These are phyloP conservation scores for Monoplex corrugatus DNA, from an alignment of 2,888 invertebrate genomes.

Conservation along the genomic window DNA sequence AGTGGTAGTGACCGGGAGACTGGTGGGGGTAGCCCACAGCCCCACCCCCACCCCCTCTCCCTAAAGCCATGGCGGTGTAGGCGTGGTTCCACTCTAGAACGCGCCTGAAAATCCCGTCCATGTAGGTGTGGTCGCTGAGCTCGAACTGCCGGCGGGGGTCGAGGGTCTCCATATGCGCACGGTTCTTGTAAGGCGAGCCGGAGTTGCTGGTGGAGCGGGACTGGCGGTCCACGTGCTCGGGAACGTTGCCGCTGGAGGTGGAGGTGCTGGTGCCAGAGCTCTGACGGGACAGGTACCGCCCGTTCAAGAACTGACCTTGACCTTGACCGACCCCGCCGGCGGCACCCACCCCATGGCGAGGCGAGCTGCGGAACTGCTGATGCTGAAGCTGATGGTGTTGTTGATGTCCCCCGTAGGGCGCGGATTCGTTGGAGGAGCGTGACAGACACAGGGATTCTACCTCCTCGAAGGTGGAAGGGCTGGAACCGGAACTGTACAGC, in stretches of 20 bases:
- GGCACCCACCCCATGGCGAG: not conserved
- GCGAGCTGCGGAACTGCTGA: not conserved
- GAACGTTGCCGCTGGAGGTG: constrained; percentile 52
- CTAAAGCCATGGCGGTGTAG: not conserved
- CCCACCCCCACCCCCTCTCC: not conserved
- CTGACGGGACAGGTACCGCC: constrained; percentile 52
- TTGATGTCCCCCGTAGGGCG: not conserved
- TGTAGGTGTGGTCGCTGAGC: constrained; percentile 47
- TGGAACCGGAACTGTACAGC: constrained; percentile 49
- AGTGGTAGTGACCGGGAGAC: not conserved
- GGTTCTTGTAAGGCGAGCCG: constrained; percentile 37
- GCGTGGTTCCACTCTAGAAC: constrained; percentile 57
- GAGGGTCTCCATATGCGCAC: constrained; percentile 50
- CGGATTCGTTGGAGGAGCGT: constrained; percentile 57
- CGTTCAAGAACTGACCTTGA: not conserved
- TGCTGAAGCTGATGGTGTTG: no score
- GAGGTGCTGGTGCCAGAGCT: constrained; percentile 58
- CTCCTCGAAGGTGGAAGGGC: constrained; percentile 61
- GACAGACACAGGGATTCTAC: constrained; percentile 62
- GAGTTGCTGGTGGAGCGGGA: not conserved
- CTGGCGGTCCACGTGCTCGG: constrained; percentile 1
- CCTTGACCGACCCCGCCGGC: not conserved
- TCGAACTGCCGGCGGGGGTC: constrained; percentile 49
- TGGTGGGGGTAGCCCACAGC: no score
- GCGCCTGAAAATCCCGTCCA: constrained; percentile 56